Evolutionary conservation across 1,140 invertebrate species (phyloP).

Genomic region (Zaprionus ornatus): DNA sequence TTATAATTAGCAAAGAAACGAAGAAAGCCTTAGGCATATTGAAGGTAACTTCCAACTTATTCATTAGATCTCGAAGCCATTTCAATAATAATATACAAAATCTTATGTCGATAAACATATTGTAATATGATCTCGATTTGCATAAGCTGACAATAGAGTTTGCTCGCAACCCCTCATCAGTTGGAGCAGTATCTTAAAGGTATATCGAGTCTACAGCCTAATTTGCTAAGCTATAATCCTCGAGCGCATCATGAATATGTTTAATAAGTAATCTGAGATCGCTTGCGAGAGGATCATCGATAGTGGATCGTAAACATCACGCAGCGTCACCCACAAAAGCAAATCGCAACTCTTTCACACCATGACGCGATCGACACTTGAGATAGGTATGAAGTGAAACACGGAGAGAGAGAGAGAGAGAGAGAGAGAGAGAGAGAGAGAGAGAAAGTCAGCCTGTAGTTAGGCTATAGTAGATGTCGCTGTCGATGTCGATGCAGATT

Average conservation of each 20-base stretch:
- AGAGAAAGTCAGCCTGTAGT: conserved; percentile 10
- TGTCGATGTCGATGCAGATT: conserved; percentile 42
- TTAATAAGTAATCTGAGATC: conserved; percentile 3
- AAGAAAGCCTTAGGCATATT: no score
- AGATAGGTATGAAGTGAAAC: not conserved
- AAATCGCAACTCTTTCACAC: not conserved
- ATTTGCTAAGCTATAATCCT: not conserved
- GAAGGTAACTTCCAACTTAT: not conserved
- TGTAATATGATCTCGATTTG: not conserved
- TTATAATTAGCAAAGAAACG: no score
- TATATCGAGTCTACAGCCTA: not conserved
- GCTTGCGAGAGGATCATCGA: not conserved
- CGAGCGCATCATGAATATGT: not conserved
- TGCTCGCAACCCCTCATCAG: not conserved
- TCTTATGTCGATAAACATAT: not conserved
- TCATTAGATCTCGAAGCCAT: not conserved
- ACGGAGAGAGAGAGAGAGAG: not conserved
- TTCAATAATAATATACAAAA: not conserved
- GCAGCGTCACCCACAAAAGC: not conserved
- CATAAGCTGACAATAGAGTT: not conserved
- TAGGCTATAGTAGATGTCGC: conserved; percentile 26
- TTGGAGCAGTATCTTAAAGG: not conserved
- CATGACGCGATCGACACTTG: conserved; percentile 1
- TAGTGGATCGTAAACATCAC: not conserved
- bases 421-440: conserved; percentile 16